Evolutionary conservation across 2,888 invertebrate genomes (phyloP).

Genomic region (Athetis lepigone): DNA sequence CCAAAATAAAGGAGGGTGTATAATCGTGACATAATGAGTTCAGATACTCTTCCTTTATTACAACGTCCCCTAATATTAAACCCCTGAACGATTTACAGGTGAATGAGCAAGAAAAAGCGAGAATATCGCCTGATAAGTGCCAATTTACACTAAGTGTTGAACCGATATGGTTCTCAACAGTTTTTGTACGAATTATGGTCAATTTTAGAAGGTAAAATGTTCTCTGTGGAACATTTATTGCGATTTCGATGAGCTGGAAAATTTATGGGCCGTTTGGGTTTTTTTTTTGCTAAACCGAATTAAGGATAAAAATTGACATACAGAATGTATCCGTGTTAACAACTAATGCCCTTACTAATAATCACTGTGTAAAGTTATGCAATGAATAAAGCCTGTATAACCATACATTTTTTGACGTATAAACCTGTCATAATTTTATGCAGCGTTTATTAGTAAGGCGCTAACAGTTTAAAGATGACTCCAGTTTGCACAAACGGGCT

Average conservation of each 20-base stretch:
- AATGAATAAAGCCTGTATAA: too few species aligned
- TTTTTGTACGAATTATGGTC: constrained; percentile 3
- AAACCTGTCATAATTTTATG: too few species aligned
- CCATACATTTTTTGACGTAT: too few species aligned
- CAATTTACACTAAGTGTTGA: constrained; percentile 35
- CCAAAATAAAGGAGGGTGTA: constrained; percentile 62
- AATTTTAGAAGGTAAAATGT: background rate
- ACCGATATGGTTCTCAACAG: constrained; percentile 21
- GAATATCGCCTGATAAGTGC: constrained; percentile 56
- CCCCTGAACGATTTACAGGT: constrained; percentile 57
- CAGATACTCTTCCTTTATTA: constrained; percentile 70
- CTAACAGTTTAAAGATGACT: too few species aligned
- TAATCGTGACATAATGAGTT: constrained; percentile 69
- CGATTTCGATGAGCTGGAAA: background rate
- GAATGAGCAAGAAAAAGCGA: constrained; percentile 46
- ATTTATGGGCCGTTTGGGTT: too few species aligned
- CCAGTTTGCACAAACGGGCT: too few species aligned
- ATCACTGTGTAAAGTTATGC: too few species aligned
- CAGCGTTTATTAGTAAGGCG: too few species aligned
- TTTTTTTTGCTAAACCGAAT: too few species aligned
- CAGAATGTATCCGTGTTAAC: too few species aligned
- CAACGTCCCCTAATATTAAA: constrained; percentile 59
- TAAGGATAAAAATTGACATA: too few species aligned
- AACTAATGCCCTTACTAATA: too few species aligned
- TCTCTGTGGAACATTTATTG: background rate